Evolutionary conservation across 2,797 vertebrate species (phyloP).

Genomic region (Acropternis orthonyx): DNA sequence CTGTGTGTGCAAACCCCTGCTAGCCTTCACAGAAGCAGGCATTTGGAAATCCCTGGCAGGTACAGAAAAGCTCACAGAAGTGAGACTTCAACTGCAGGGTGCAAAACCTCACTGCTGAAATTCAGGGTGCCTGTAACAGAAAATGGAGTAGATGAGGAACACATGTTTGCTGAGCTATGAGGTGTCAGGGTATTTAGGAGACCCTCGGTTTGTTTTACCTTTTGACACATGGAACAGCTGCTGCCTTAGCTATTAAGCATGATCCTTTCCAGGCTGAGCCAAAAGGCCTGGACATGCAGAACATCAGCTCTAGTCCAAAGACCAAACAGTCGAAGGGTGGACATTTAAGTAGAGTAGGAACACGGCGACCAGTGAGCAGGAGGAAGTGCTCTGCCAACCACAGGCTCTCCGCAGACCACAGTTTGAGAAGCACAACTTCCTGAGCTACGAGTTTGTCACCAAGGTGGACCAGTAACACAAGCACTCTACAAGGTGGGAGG

Average conservation of each 20-base stretch:
- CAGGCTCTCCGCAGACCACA: slow-evolving; percentile 26
- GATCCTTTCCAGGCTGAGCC: not conserved
- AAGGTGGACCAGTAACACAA: not conserved
- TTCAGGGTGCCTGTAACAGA: not conserved
- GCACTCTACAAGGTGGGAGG: not conserved
- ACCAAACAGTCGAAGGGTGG: not conserved
- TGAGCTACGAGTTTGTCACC: not conserved
- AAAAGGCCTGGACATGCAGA: not conserved
- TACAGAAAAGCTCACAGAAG: not conserved
- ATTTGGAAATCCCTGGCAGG: not conserved
- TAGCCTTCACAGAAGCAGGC: not conserved
- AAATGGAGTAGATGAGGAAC: not conserved
- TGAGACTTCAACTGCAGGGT: not conserved
- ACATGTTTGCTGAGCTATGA: not conserved
- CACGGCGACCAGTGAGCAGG: not conserved
- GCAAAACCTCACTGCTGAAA: not conserved
- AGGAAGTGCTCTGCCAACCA: slow-evolving; percentile 58
- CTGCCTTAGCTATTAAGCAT: not conserved
- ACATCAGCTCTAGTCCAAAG: not conserved
- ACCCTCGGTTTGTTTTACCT: not conserved
- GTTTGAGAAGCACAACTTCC: slow-evolving; percentile 29
- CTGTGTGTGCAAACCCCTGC: not conserved
- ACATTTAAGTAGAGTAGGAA: not conserved
- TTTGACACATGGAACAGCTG: not conserved
- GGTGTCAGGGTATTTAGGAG: not conserved